Evolutionary conservation across 2,113 vertebrate genomes (phyloP).

Genomic region (Oncorhynchus nerka): DNA sequence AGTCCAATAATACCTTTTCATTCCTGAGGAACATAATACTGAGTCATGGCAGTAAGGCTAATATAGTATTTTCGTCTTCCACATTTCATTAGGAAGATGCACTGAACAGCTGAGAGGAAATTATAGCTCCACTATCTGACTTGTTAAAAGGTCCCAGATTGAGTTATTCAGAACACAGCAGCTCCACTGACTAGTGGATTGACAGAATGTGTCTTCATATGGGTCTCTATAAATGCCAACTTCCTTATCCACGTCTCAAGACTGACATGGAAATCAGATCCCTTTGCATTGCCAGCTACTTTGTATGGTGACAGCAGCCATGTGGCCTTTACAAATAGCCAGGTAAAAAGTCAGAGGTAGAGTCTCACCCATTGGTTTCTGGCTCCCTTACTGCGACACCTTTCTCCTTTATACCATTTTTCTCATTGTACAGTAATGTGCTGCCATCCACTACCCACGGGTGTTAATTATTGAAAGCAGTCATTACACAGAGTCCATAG

Average conservation of each 20-base stretch:
- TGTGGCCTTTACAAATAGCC: constrained; percentile 24
- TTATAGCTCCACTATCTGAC: neutral
- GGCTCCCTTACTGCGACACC: neutral
- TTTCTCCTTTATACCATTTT: neutral
- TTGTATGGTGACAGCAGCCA: constrained; percentile 20
- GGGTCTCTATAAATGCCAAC: neutral
- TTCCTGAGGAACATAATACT: no score
- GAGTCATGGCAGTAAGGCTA: no score
- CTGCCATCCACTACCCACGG: neutral
- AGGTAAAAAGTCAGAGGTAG: constrained; percentile 30
- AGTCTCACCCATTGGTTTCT: neutral
- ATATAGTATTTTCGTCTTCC: no score
- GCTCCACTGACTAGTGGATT: no score
- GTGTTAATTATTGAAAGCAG: neutral
- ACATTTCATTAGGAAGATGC: no score
- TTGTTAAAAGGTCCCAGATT: neutral
- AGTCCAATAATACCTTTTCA: neutral
- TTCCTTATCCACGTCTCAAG: neutral
- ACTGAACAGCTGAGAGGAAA: no score
- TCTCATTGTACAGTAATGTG: neutral
- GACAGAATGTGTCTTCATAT: no score
- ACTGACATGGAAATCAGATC: neutral
- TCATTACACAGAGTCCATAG: neutral
- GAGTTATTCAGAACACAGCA: no score
- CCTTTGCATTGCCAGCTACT: neutral